These are phyloP conservation scores for Procambarus clarkii DNA, from an alignment of 1,140 invertebrate species.

Conservation along the genomic window DNA sequence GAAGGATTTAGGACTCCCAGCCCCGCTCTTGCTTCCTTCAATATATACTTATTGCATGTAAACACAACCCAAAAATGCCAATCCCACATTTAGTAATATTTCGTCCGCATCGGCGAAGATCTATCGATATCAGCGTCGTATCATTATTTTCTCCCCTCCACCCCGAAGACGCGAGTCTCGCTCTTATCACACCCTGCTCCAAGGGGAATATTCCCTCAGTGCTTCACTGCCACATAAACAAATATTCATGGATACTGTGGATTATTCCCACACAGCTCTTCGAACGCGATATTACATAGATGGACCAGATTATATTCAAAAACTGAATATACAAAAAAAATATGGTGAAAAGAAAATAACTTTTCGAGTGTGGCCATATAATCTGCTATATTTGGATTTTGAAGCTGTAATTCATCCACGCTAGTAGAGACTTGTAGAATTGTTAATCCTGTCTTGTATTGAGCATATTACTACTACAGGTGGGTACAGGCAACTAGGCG, in stretches of 20 bases:
- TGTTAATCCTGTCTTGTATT: too few relatives aligned
- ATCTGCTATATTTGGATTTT: too few relatives aligned
- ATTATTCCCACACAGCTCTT: conserved; percentile 44
- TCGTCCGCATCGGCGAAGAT: conserved; percentile 4
- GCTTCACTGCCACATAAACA: neutral
- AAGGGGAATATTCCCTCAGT: neutral
- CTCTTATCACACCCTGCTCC: neutral
- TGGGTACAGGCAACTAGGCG: too few relatives aligned
- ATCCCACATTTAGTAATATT: conserved; percentile 56
- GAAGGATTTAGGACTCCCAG: neutral
- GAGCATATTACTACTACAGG: too few relatives aligned
- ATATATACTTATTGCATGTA: conserved; percentile 39
- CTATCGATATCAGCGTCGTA: conserved; percentile 26
- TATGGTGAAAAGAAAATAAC: neutral
- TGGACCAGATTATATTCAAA: conserved; percentile 31
- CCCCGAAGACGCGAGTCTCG: neutral
- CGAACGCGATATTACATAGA: conserved; percentile 30
- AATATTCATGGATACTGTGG: conserved; percentile 45
- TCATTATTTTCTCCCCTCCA: conserved; percentile 8
- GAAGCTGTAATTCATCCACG: too few relatives aligned
- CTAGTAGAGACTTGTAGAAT: too few relatives aligned
- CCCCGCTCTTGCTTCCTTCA: neutral
- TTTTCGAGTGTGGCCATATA: too few relatives aligned
- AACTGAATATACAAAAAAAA: neutral
- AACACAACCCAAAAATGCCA: conserved; percentile 44